Conservation (phyloP, 1,140 invertebrate genomes). For the Cyclina sinensis region DNA sequence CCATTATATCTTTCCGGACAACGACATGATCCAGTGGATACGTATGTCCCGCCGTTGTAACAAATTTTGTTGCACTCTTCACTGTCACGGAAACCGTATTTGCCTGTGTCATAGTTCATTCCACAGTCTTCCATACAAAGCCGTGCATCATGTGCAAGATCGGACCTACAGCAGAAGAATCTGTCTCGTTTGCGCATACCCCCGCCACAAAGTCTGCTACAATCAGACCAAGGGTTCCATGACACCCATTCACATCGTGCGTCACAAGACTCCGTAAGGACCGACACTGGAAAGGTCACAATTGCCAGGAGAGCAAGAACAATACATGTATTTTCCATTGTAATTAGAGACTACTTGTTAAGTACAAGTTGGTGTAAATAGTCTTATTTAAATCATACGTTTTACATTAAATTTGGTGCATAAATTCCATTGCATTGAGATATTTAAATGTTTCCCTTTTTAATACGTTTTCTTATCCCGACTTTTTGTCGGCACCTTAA, state of each 20-base stretch:
- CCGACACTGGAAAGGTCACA: not conserved
- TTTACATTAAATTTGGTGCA: too few species aligned
- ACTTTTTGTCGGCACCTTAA: too few species aligned
- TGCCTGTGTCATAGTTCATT: not conserved
- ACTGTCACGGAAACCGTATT: not conserved
- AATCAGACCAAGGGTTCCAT: constrained; percentile 22
- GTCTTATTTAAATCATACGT: too few species aligned
- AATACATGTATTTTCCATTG: too few species aligned
- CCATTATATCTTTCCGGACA: not conserved
- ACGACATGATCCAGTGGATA: not conserved
- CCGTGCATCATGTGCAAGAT: not conserved
- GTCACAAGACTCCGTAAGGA: not conserved
- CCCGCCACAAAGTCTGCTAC: constrained; percentile 1
- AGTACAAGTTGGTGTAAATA: too few species aligned
- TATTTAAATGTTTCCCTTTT: too few species aligned
- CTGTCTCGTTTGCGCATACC: not conserved
- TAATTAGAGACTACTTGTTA: too few species aligned
- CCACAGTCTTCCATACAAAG: not conserved
- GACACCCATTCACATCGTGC: not conserved
- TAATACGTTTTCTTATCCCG: too few species aligned
- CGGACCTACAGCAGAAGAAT: not conserved
- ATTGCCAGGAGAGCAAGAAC: too few species aligned
- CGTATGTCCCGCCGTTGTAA: constrained; percentile 1
- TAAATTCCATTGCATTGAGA: too few species aligned
- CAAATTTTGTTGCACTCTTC: not conserved